Percentiles rank a stretch among this genome's conserved stretches.
Conservation (phyloP, 2,888 invertebrate genomes). For the Noctua janthina region DNA sequence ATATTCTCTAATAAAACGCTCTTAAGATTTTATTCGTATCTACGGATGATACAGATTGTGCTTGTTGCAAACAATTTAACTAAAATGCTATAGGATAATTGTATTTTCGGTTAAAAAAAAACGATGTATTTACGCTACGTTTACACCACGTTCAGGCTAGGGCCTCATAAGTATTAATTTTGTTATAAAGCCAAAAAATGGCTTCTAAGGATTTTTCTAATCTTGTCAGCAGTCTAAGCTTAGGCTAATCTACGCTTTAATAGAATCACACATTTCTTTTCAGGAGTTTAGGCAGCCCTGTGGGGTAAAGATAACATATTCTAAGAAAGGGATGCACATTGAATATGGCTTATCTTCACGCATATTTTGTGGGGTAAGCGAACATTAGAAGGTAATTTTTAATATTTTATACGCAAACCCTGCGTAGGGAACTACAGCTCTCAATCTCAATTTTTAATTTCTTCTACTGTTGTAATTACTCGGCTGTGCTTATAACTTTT, state of each 20-base stretch:
- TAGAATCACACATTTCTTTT: background rate
- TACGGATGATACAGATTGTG: too few species aligned
- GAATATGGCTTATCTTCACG: conserved; percentile 34
- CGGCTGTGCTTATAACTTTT: background rate
- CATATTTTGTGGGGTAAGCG: conserved; percentile 10
- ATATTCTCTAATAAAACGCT: too few species aligned
- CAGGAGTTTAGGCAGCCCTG: conserved; percentile 31
- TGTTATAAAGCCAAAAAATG: background rate
- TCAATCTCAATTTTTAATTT: too few species aligned
- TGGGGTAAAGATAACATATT: conserved; percentile 34
- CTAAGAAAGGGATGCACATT: conserved; percentile 41
- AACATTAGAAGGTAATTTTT: background rate
- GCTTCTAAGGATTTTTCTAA: background rate
- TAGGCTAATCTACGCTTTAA: background rate
- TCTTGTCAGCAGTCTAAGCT: background rate
- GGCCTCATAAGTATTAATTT: background rate
- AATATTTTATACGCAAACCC: too few species aligned
- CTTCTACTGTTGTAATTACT: background rate
- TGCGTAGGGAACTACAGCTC: too few species aligned
- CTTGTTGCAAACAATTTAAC: too few species aligned
- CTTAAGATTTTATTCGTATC: too few species aligned
- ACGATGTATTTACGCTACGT: too few species aligned
- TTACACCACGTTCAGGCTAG: too few species aligned
- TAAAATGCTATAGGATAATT: too few species aligned
- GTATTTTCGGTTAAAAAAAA: too few species aligned